Conservation (phyloP, 2,888 invertebrate species). For the Scelioninae gen. 2 region DNA sequence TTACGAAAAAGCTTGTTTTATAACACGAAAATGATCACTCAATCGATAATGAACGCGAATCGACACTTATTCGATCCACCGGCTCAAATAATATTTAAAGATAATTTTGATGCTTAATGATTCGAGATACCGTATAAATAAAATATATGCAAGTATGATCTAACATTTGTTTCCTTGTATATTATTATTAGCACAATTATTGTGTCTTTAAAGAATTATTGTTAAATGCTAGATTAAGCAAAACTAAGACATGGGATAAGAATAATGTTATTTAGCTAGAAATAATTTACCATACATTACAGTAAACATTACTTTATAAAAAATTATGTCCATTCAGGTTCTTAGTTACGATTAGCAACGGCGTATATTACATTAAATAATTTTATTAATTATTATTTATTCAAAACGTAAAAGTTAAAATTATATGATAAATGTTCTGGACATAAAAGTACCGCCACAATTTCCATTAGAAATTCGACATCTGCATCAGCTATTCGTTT, state of each 20-base stretch:
- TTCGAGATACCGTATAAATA: conserved; percentile 31
- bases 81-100: conserved; percentile 40
- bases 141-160: conserved; percentile 6
- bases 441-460: conserved; percentile 16
- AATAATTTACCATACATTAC: no score
- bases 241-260: no score
- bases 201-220: no score
- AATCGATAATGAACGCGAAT: conserved; percentile 48
- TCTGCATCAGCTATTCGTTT: no score
- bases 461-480: conserved; percentile 56
- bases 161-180: neutral
- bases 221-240: no score
- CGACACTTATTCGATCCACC: conserved; percentile 53
- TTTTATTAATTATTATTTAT: conserved; percentile 36
- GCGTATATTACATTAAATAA: conserved; percentile 8
- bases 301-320: no score
- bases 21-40: conserved; percentile 43
- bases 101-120: conserved; percentile 40
- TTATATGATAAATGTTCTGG: conserved; percentile 22
- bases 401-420: conserved; percentile 11
- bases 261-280: no score
- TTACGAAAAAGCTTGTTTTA: conserved; percentile 46
- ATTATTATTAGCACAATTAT: no score
- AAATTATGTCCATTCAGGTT: no score
- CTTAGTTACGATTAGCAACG: conserved; percentile 19